A percentile compares a stretch with the other conserved stretches of the same genome.
phyloP scores from a whole-genome alignment of 2,888 invertebrate species.

The Eucriotettix oculatus region DNA sequence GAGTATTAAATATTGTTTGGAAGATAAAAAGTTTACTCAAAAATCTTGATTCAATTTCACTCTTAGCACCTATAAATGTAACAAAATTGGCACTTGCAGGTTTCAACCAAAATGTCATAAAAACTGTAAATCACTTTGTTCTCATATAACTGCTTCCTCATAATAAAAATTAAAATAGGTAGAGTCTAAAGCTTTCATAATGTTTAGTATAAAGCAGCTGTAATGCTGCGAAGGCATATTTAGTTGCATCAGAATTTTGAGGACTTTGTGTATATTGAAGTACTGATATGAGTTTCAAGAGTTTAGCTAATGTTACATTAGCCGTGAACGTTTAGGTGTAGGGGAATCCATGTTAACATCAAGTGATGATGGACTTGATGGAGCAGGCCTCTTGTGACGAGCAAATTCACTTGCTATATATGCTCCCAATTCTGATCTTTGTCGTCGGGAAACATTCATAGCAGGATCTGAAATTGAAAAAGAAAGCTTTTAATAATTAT shows the following conservation, averaged over 20 bases:
- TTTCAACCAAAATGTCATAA: no score
- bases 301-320: slow-evolving; percentile 34
- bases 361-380: slow-evolving; percentile 28
- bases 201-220: background rate
- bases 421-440: slow-evolving; percentile 44
- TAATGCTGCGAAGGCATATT: background rate
- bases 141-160: no score
- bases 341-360: slow-evolving; percentile 66
- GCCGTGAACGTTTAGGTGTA: slow-evolving; percentile 55
- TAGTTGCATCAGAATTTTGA: background rate
- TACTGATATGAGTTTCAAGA: background rate
- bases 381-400: slow-evolving; percentile 51
- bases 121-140: no score
- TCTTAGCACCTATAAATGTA: no score
- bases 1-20: no score
- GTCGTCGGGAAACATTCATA: slow-evolving; percentile 25
- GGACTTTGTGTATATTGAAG: background rate
- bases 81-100: no score
- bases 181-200: background rate
- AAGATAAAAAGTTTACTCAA: no score
- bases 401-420: slow-evolving; percentile 59
- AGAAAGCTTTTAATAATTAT: background rate
- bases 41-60: no score
- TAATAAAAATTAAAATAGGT: no score
- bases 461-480: background rate